These are phyloP conservation scores for Diploscapter pachys DNA, from an alignment of 1,140 invertebrate species.

Conservation along the genomic window DNA sequence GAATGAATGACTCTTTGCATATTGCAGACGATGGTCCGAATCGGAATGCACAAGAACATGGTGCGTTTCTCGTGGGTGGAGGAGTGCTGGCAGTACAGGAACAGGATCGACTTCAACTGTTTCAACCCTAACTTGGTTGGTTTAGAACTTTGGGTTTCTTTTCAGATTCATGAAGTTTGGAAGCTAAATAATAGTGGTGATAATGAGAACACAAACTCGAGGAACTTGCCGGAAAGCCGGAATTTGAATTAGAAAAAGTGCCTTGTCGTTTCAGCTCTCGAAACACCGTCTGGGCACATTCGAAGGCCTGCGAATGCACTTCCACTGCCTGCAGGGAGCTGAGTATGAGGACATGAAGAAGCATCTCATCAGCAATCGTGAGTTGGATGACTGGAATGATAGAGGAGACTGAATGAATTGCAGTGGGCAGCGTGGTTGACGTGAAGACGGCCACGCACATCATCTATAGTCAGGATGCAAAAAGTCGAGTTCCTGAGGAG, in stretches of 20 bases:
- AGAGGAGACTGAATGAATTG: not conserved
- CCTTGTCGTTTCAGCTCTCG: not conserved
- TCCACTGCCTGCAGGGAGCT: not conserved
- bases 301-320: slow-evolving; percentile 6
- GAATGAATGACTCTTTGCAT: not conserved
- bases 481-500: not conserved
- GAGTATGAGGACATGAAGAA: slow-evolving; percentile 9
- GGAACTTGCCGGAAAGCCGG: no score
- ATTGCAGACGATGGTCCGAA: not conserved
- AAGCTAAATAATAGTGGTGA: not conserved
- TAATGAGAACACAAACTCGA: no score
- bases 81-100: slow-evolving; percentile 1
- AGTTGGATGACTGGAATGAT: not conserved
- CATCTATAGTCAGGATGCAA: not conserved
- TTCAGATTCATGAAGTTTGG: not conserved
- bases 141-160: slow-evolving; percentile 5
- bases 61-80: not conserved
- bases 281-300: not conserved
- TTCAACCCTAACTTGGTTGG: not conserved
- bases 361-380: not conserved
- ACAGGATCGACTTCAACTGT: not conserved
- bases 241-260: not conserved
- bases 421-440: not conserved
- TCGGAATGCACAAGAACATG: not conserved
- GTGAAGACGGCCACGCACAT: slow-evolving; percentile 12